These are phyloP conservation scores for Xestia ashworthii DNA, from an alignment of 2,888 invertebrate genomes.

Conservation along the genomic window DNA sequence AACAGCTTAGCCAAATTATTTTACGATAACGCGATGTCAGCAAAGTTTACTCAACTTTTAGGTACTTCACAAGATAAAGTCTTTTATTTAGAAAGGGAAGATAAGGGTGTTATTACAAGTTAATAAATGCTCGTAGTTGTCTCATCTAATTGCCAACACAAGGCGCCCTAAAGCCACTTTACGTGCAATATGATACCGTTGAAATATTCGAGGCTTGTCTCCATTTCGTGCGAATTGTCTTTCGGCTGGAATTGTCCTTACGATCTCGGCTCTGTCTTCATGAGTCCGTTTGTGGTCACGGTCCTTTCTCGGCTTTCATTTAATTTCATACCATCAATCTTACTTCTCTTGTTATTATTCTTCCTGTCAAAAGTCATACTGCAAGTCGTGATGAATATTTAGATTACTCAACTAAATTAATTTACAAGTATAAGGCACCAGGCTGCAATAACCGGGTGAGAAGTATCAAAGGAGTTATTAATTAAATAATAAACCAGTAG, in stretches of 20 bases:
- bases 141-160: slow-evolving; percentile 18
- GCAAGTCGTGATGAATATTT: slow-evolving; percentile 43
- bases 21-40: slow-evolving; percentile 4
- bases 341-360: slow-evolving; percentile 8
- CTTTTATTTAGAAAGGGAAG: neutral
- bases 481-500: slow-evolving; percentile 57
- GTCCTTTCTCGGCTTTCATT: slow-evolving; percentile 32
- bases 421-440: slow-evolving; percentile 47
- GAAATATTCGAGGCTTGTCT: slow-evolving; percentile 13
- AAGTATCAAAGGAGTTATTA: slow-evolving; percentile 57
- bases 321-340: slow-evolving; percentile 31
- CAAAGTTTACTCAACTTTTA: neutral
- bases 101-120: slow-evolving; percentile 10
- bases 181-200: slow-evolving; percentile 37
- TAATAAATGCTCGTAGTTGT: slow-evolving; percentile 10
- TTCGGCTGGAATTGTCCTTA: neutral
- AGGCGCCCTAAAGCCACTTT: neutral
- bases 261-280: slow-evolving; percentile 31
- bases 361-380: slow-evolving; percentile 9
- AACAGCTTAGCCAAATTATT: slow-evolving; percentile 8
- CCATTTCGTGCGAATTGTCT: slow-evolving; percentile 16
- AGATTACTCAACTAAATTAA: slow-evolving; percentile 55
- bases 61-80: neutral
- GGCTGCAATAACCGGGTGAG: slow-evolving; percentile 47
- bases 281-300: slow-evolving; percentile 39